phyloP scores from a whole-genome alignment of 1,140 invertebrate genomes.

The Bombyx mandarina region DNA sequence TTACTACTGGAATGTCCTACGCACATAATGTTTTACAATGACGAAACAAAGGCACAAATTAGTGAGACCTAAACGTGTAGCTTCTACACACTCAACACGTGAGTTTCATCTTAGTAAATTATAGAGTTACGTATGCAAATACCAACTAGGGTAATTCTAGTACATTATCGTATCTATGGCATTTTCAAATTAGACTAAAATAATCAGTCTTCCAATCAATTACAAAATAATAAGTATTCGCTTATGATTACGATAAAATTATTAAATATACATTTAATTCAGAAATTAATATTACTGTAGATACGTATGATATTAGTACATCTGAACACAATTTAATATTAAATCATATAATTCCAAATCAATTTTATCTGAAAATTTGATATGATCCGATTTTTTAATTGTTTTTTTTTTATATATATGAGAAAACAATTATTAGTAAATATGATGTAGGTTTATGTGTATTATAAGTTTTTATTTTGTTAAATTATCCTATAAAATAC shows the following conservation, averaged over 20 bases:
- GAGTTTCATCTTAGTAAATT: constrained; percentile 41
- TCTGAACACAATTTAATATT: too few species aligned
- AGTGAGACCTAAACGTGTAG: constrained; percentile 52
- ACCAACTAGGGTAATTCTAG: constrained; percentile 19
- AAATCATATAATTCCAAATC: too few species aligned
- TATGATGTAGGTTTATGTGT: too few species aligned
- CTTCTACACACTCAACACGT: constrained; percentile 44
- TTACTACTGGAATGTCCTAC: constrained; percentile 66
- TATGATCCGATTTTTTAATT: too few species aligned
- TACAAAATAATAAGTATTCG: constrained; percentile 61
- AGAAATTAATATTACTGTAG: constrained; percentile 22
- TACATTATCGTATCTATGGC: constrained; percentile 59
- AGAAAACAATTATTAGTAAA: too few species aligned
- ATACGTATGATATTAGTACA: too few species aligned
- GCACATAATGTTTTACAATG: constrained; percentile 30
- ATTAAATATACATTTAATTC: constrained; percentile 29
- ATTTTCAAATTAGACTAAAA: constrained; percentile 70
- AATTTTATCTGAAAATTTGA: too few species aligned
- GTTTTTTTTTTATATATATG: too few species aligned
- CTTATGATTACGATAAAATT: constrained; percentile 46
- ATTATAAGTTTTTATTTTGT: too few species aligned
- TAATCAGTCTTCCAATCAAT: constrained; percentile 68
- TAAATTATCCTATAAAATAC: too few species aligned
- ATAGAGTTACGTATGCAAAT: constrained; percentile 33
- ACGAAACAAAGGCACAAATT: constrained; percentile 65